Percentiles rank a stretch among this genome's conserved stretches.
These are phyloP conservation scores for Heliconius hortense DNA, from an alignment of 2,888 invertebrate genomes.

Conservation along the genomic window DNA sequence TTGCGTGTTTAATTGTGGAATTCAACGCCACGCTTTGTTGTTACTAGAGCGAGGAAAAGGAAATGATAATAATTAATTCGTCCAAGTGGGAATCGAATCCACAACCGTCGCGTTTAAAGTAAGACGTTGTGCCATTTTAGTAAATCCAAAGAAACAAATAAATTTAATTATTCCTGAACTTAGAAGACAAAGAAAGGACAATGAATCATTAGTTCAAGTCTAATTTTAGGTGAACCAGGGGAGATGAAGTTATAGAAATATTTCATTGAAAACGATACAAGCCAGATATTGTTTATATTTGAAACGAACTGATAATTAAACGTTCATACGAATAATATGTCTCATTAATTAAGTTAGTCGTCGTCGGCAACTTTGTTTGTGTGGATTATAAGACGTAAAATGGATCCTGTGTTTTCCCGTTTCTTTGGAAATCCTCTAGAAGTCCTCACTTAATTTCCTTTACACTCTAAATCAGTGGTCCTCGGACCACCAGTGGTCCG, in stretches of 20 bases:
- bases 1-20: neutral
- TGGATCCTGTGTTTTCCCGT: neutral
- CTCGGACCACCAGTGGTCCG: too few relatives aligned
- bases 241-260: neutral
- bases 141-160: constrained; percentile 1
- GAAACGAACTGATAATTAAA: neutral
- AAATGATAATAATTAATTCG: too few relatives aligned
- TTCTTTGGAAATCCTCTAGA: neutral
- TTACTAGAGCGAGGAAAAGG: neutral
- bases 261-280: neutral
- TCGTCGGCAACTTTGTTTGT: neutral
- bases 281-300: neutral
- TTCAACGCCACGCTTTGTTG: neutral
- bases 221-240: neutral
- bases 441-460: too few relatives aligned
- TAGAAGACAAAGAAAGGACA: neutral
- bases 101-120: too few relatives aligned
- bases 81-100: too few relatives aligned
- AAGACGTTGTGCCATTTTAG: neutral
- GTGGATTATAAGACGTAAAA: neutral
- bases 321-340: neutral
- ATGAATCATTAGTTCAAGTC: neutral
- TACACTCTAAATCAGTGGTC: too few relatives aligned
- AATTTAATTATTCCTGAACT: neutral
- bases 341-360: neutral